Percentiles rank a stretch among this genome's conserved stretches.
Conservation (phyloP, 2,888 invertebrate species). For the Hoplodrina ambigua region DNA sequence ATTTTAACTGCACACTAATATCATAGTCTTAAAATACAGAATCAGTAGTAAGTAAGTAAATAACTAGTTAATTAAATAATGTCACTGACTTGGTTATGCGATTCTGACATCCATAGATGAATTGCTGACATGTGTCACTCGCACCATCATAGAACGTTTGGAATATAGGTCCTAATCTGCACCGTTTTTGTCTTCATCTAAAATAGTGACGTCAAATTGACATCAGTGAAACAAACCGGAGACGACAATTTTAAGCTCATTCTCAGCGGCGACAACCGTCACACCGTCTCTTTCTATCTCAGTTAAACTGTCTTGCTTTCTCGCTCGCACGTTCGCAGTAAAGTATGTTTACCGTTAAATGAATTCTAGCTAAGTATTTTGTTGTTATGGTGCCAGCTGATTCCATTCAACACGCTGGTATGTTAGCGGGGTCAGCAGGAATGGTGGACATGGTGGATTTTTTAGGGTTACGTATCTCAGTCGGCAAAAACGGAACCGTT, state of each 20-base stretch:
- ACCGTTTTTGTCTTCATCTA: slow-evolving; percentile 21
- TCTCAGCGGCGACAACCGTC: background rate
- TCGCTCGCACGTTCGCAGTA: slow-evolving; percentile 40
- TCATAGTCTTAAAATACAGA: too few species aligned
- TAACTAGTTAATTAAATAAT: too few species aligned
- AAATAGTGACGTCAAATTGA: slow-evolving; percentile 37
- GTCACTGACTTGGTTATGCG: too few species aligned
- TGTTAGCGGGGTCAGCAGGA: background rate
- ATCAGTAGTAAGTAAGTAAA: too few species aligned
- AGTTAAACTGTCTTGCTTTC: background rate
- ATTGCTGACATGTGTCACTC: too few species aligned
- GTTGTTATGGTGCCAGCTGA: slow-evolving; percentile 44
- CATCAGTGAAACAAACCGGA: slow-evolving; percentile 49
- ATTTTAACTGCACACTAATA: too few species aligned
- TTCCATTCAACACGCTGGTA: slow-evolving; percentile 31
- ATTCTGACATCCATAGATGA: too few species aligned
- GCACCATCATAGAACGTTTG: too few species aligned
- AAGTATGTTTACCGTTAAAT: slow-evolving; percentile 45
- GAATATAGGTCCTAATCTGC: background rate
- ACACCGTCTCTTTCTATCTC: slow-evolving; percentile 16
- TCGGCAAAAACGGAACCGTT: too few species aligned
- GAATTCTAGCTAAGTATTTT: slow-evolving; percentile 47
- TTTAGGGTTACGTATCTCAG: too few species aligned
- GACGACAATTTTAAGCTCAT: slow-evolving; percentile 44
- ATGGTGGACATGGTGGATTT: too few species aligned